Conservation (phyloP, 2,888 invertebrate species). For the Germaria angustata region DNA sequence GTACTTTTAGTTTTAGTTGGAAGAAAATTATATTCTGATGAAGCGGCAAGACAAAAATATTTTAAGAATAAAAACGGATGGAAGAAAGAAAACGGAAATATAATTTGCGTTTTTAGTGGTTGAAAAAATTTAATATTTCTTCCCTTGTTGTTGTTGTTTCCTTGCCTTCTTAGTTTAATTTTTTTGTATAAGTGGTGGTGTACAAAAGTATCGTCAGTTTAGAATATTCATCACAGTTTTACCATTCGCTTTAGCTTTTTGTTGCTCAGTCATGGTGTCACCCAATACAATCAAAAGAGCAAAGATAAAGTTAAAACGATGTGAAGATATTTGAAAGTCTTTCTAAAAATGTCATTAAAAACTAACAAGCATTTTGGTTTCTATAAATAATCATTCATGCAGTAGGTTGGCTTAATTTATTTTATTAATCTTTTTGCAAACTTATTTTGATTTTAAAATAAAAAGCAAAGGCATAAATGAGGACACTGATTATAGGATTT, state of each 20-base stretch:
- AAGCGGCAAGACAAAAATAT: conserved; percentile 15
- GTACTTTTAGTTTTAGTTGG: conserved; percentile 22
- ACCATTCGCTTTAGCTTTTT: not conserved
- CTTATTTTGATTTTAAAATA: not conserved
- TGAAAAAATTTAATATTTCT: conserved; percentile 12
- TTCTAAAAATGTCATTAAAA: conserved; percentile 45
- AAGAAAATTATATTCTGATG: conserved; percentile 13
- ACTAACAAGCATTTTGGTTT: conserved; percentile 12
- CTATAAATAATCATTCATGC: conserved; percentile 1
- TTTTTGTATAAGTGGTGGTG: conserved; percentile 25
- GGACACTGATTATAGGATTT: no score
- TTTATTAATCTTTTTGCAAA: not conserved
- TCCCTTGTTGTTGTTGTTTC: not conserved
- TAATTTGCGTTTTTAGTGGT: conserved; percentile 63
- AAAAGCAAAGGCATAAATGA: not conserved
- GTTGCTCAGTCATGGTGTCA: conserved; percentile 12
- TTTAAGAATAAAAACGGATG: conserved; percentile 47
- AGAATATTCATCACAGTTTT: conserved; percentile 39
- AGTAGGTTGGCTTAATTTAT: not conserved
- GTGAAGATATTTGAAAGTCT: conserved; percentile 60
- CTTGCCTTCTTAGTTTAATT: not conserved
- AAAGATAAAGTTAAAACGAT: conserved; percentile 55
- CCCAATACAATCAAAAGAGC: conserved; percentile 10
- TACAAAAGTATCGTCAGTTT: conserved; percentile 10
- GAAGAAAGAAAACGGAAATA: conserved; percentile 48